phyloP scores from a whole-genome alignment of 2,797 vertebrate species.

The Glossophaga mutica region DNA sequence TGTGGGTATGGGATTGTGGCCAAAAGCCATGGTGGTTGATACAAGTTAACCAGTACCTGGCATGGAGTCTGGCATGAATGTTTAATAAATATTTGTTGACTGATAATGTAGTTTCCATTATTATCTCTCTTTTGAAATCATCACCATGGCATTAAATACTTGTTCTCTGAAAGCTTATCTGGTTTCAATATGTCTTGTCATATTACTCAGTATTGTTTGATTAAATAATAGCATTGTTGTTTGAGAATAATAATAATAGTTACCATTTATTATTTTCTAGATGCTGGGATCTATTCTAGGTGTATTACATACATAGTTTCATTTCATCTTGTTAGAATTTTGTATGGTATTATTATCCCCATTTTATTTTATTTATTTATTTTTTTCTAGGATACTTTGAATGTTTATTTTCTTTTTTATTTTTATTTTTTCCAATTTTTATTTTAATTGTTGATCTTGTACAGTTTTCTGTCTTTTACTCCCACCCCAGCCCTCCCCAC shows the following conservation, averaged over 20 bases:
- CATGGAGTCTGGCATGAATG: neutral
- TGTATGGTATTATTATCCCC: neutral
- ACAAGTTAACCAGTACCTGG: neutral
- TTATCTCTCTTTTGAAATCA: constrained; percentile 1
- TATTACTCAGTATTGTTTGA: neutral
- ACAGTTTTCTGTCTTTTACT: too few relatives aligned
- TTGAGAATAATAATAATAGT: neutral
- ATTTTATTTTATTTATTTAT: too few relatives aligned
- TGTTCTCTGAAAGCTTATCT: neutral
- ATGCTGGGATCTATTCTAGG: neutral
- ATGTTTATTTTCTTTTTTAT: too few relatives aligned
- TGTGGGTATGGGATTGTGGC: neutral
- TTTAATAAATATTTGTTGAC: neutral
- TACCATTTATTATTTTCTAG: neutral
- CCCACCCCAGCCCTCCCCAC: too few relatives aligned
- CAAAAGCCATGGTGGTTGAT: neutral
- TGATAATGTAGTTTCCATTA: neutral
- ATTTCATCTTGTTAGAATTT: neutral
- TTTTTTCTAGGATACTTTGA: too few relatives aligned
- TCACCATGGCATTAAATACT: neutral
- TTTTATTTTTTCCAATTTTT: too few relatives aligned
- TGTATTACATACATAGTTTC: neutral
- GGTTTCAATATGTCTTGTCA: neutral
- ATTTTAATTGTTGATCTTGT: too few relatives aligned
- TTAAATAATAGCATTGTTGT: neutral